phyloP scores from a whole-genome alignment of 1,140 invertebrate species.

The Teleopsis dalmanni region DNA sequence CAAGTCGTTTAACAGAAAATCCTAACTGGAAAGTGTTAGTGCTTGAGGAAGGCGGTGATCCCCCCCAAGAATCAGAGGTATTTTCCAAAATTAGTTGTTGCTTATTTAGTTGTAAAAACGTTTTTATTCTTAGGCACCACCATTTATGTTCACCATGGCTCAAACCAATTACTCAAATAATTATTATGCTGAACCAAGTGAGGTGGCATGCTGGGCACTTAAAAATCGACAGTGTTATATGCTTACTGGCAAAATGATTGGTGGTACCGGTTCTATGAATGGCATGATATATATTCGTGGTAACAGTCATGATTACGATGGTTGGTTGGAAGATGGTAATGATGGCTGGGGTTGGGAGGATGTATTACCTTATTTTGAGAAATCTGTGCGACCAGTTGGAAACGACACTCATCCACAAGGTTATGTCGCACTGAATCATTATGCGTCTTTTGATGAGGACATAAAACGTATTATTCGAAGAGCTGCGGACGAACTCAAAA shows the following conservation, averaged over 20 bases:
- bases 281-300: slow-evolving; percentile 87
- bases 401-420: slow-evolving; percentile 36
- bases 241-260: slow-evolving; percentile 69
- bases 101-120: neutral
- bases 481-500: slow-evolving; percentile 18
- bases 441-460: slow-evolving; percentile 33
- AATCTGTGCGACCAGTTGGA: slow-evolving; percentile 35
- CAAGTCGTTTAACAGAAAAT: slow-evolving; percentile 50
- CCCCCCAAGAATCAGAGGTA: slow-evolving; percentile 47
- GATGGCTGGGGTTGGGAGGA: slow-evolving; percentile 73
- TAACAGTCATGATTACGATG: slow-evolving; percentile 64
- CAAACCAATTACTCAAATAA: slow-evolving; percentile 52
- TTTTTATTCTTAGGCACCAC: neutral
- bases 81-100: neutral
- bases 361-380: slow-evolving; percentile 75
- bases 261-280: slow-evolving; percentile 78
- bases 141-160: slow-evolving; percentile 29
- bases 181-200: slow-evolving; percentile 65
- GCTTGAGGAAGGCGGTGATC: slow-evolving; percentile 56
- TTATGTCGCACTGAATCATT: slow-evolving; percentile 18
- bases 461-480: slow-evolving; percentile 20
- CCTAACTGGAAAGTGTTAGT: slow-evolving; percentile 49
- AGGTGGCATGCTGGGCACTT: slow-evolving; percentile 57
- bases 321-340: slow-evolving; percentile 70
- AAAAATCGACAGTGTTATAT: slow-evolving; percentile 55